phyloP scores from a whole-genome alignment of 2,888 invertebrate genomes.

The Hymenopus coronatus region DNA sequence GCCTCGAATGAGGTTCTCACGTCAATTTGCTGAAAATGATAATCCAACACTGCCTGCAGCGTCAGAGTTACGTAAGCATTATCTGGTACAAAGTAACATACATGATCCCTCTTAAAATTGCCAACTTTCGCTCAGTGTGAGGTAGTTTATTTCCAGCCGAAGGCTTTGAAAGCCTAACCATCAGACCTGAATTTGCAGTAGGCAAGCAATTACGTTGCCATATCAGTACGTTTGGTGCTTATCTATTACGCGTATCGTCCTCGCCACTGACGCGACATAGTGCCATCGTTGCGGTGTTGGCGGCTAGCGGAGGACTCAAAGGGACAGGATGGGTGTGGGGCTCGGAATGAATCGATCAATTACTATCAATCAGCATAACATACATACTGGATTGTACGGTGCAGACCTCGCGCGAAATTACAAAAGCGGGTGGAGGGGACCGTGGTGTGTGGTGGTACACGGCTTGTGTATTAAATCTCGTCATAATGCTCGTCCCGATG shows the following conservation, averaged over 20 bases:
- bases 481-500: constrained; percentile 8
- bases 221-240: not conserved
- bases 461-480: constrained; percentile 8
- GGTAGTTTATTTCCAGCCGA: not conserved
- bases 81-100: too few relatives aligned
- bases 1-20: too few relatives aligned
- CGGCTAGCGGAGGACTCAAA: constrained; percentile 8
- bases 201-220: not conserved
- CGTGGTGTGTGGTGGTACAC: not conserved
- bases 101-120: not conserved
- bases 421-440: not conserved
- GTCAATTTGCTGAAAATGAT: too few relatives aligned
- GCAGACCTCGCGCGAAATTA: not conserved
- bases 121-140: not conserved
- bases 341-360: constrained; percentile 19
- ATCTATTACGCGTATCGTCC: not conserved
- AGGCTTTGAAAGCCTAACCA: not conserved
- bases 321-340: constrained; percentile 11
- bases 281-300: not conserved
- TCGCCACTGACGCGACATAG: not conserved
- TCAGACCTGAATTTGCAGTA: not conserved
- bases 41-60: too few relatives aligned
- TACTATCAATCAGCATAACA: constrained; percentile 21
- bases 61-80: too few relatives aligned
- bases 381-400: constrained; percentile 8